These are phyloP conservation scores for Zosterops japonicus DNA, from an alignment of 2,113 vertebrate genomes.

Conservation along the genomic window DNA sequence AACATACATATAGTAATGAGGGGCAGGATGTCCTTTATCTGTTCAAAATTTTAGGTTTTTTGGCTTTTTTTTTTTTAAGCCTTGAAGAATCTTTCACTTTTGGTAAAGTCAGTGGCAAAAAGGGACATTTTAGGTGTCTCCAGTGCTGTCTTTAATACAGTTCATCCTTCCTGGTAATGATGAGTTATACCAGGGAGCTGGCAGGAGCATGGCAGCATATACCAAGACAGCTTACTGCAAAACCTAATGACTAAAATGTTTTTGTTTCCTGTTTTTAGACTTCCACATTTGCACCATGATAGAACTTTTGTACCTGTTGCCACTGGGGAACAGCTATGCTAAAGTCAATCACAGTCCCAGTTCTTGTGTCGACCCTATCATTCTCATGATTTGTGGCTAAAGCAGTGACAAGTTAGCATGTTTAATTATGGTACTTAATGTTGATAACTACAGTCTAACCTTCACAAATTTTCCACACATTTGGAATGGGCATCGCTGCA, in stretches of 20 bases:
- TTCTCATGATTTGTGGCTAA: background rate
- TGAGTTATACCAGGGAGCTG: background rate
- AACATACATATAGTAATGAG: background rate
- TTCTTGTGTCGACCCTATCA: background rate
- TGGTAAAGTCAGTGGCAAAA: background rate
- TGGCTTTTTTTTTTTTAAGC: background rate
- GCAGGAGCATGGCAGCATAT: background rate
- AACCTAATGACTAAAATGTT: background rate
- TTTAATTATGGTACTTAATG: background rate
- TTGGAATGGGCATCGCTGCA: background rate
- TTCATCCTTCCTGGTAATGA: background rate
- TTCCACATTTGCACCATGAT: background rate
- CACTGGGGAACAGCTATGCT: background rate
- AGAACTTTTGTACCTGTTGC: background rate
- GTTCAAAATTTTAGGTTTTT: background rate
- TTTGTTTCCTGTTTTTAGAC: background rate
- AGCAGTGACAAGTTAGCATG: background rate
- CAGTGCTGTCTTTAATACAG: background rate
- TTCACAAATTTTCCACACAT: background rate
- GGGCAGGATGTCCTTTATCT: background rate
- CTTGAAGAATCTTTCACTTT: background rate
- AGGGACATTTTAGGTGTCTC: background rate
- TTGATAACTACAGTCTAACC: background rate
- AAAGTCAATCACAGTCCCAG: background rate
- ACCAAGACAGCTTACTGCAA: background rate